phyloP scores from a whole-genome alignment of 2,797 vertebrate genomes.

The Catamblyrhynchus diadema region DNA sequence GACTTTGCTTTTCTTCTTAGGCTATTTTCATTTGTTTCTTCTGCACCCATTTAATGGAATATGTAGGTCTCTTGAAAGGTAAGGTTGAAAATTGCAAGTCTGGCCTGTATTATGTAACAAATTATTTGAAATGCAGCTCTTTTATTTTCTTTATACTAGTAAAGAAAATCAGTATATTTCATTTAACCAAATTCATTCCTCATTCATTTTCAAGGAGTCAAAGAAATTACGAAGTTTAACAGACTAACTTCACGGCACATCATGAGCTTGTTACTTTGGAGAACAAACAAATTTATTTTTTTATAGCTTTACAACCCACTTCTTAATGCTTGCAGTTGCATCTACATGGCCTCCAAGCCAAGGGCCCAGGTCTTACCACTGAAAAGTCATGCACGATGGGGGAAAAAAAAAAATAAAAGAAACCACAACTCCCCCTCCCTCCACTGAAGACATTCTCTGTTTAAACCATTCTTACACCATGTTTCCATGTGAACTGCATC shows the following conservation, averaged over 20 bases:
- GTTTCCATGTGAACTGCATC: slow-evolving; percentile 63
- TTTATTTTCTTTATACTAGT: slow-evolving; percentile 71
- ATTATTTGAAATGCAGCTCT: slow-evolving; percentile 68
- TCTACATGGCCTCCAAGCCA: slow-evolving; percentile 58
- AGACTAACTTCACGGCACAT: slow-evolving; percentile 67
- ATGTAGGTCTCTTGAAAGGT: slow-evolving; percentile 90
- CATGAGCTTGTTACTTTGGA: slow-evolving; percentile 56
- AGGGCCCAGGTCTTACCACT: slow-evolving; percentile 17
- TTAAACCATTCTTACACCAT: slow-evolving; percentile 70
- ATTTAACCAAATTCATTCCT: slow-evolving; percentile 73
- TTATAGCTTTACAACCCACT: slow-evolving; percentile 17
- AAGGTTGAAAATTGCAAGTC: slow-evolving; percentile 81
- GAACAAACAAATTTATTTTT: slow-evolving; percentile 31
- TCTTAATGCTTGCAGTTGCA: slow-evolving; percentile 70
- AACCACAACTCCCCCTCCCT: neutral
- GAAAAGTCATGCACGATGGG: slow-evolving; percentile 38
- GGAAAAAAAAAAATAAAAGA: neutral
- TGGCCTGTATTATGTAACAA: slow-evolving; percentile 78
- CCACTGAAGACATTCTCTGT: slow-evolving; percentile 56
- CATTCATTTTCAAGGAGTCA: slow-evolving; percentile 74
- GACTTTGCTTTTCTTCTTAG: slow-evolving; percentile 81
- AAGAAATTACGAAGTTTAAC: slow-evolving; percentile 73
- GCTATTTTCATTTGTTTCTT: slow-evolving; percentile 87
- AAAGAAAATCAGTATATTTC: slow-evolving; percentile 71
- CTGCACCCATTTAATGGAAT: slow-evolving; percentile 86